phyloP scores from a whole-genome alignment of 1,140 invertebrate genomes.

The Drosophila orena region DNA sequence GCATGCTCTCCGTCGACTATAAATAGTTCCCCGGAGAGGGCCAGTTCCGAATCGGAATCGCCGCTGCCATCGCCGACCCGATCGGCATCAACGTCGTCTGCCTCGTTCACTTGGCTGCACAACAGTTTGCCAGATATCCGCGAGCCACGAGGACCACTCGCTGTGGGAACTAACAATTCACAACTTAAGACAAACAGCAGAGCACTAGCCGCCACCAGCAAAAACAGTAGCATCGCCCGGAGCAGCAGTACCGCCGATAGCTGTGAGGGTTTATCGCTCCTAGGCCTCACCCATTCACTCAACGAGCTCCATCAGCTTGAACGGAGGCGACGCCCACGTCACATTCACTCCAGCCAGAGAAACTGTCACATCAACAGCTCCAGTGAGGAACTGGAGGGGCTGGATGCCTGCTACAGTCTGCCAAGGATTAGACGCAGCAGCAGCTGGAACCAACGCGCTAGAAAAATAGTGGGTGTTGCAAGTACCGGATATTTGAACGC shows the following conservation, averaged over 20 bases:
- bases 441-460: constrained; percentile 22
- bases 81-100: constrained; percentile 76
- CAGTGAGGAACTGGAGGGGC: constrained; percentile 48
- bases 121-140: constrained; percentile 84
- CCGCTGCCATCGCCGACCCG: constrained; percentile 51
- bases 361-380: constrained; percentile 39
- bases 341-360: constrained; percentile 11
- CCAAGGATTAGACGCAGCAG: constrained; percentile 41
- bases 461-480: constrained; percentile 7
- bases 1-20: constrained; percentile 64
- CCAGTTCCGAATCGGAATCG: constrained; percentile 53
- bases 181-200: constrained; percentile 30
- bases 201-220: constrained; percentile 56
- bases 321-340: constrained; percentile 38
- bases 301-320: constrained; percentile 71
- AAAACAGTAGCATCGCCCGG: constrained; percentile 8
- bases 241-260: constrained; percentile 17
- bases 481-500: constrained; percentile 72
- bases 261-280: constrained; percentile 8
- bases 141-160: constrained; percentile 68
- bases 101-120: constrained; percentile 84
- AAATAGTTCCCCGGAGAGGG: constrained; percentile 70
- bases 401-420: constrained; percentile 41
- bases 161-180: constrained; percentile 6
- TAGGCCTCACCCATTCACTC: constrained; percentile 40